These are phyloP conservation scores for Stenurella melanura DNA, from an alignment of 2,888 invertebrate species.

Conservation along the genomic window DNA sequence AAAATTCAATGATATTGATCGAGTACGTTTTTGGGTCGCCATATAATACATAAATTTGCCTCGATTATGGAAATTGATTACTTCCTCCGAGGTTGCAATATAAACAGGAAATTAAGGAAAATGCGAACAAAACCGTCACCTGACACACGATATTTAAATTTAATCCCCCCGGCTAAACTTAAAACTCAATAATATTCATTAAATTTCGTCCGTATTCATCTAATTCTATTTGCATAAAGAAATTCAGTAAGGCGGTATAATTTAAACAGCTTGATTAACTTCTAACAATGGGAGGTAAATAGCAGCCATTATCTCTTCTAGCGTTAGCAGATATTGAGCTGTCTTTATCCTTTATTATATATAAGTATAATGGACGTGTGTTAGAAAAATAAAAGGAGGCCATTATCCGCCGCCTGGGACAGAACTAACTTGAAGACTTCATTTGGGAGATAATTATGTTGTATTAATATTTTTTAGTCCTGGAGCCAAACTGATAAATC, in stretches of 20 bases:
- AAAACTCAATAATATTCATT: slow-evolving; percentile 46
- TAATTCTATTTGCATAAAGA: slow-evolving; percentile 57
- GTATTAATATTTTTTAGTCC: too few species aligned
- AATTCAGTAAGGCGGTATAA: slow-evolving; percentile 54
- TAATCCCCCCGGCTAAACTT: slow-evolving; percentile 38
- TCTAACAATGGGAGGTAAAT: slow-evolving; percentile 56
- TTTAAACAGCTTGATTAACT: slow-evolving; percentile 61
- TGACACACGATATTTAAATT: slow-evolving; percentile 29
- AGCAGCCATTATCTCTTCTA: slow-evolving; percentile 56
- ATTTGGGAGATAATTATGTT: neutral
- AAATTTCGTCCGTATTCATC: slow-evolving; percentile 53
- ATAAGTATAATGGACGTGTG: slow-evolving; percentile 14
- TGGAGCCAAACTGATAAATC: too few species aligned
- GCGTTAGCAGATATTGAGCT: slow-evolving; percentile 53
- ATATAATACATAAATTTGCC: neutral
- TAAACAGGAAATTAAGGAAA: slow-evolving; percentile 23
- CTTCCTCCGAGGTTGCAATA: slow-evolving; percentile 4
- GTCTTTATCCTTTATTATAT: slow-evolving; percentile 18
- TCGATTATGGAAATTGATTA: slow-evolving; percentile 15
- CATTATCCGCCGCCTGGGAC: neutral
- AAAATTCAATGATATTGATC: too few species aligned
- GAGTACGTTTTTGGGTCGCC: neutral
- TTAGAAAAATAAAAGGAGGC: slow-evolving; percentile 10
- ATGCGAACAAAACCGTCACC: slow-evolving; percentile 27
- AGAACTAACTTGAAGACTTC: neutral